phyloP scores from a whole-genome alignment of 2,888 invertebrate genomes.

The Pediacus dermestoides region DNA sequence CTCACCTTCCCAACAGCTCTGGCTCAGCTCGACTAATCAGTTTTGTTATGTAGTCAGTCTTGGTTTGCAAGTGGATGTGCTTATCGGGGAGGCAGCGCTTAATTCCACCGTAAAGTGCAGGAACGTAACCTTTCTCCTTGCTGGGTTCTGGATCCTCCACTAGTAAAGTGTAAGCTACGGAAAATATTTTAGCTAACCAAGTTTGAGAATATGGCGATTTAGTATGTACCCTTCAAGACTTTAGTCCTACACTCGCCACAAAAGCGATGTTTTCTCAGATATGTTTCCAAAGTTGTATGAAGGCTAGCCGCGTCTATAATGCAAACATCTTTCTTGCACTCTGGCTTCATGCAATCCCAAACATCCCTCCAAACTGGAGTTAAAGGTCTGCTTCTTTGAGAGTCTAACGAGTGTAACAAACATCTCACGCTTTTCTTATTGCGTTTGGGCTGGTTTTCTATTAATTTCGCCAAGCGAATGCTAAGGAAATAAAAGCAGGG shows the following conservation, averaged over 20 bases:
- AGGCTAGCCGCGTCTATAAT: slow-evolving; percentile 82
- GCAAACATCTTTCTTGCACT: slow-evolving; percentile 80
- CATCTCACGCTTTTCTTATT: slow-evolving; percentile 88
- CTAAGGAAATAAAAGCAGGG: slow-evolving; percentile 50
- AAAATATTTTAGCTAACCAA: slow-evolving; percentile 6
- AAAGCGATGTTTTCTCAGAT: slow-evolving; percentile 89
- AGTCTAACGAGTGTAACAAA: slow-evolving; percentile 84
- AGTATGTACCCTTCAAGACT: slow-evolving; percentile 56
- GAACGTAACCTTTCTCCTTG: slow-evolving; percentile 86
- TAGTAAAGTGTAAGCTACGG: slow-evolving; percentile 77
- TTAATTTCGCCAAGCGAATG: slow-evolving; percentile 70
- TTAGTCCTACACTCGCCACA: slow-evolving; percentile 92
- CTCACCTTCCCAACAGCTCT: slow-evolving; percentile 77
- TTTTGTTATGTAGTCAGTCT: slow-evolving; percentile 84
- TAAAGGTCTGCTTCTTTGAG: slow-evolving; percentile 71
- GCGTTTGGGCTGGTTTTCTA: slow-evolving; percentile 75
- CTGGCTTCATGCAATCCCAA: slow-evolving; percentile 79
- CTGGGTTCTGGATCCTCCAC: slow-evolving; percentile 79
- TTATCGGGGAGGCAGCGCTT: slow-evolving; percentile 80
- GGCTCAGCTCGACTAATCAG: slow-evolving; percentile 89
- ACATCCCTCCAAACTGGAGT: slow-evolving; percentile 76
- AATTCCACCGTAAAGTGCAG: slow-evolving; percentile 81
- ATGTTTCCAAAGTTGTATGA: slow-evolving; percentile 82
- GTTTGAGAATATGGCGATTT: background rate
- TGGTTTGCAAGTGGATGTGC: slow-evolving; percentile 83